Percentiles rank a stretch among this genome's conserved stretches.
Evolutionary conservation across 1,140 invertebrate species (phyloP).

Genomic region (Drosophila gunungcola): DNA sequence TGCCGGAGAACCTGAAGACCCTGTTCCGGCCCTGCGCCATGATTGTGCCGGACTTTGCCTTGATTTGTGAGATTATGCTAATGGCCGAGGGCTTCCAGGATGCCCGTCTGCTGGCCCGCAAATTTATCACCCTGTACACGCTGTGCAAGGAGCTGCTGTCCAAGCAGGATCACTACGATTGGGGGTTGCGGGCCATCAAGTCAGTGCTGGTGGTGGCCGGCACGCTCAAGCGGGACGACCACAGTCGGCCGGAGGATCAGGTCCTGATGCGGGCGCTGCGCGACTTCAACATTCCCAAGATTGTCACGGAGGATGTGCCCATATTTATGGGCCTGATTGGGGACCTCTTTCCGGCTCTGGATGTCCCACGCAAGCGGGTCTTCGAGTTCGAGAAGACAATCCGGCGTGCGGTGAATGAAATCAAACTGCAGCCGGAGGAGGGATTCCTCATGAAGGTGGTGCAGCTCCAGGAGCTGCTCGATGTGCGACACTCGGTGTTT

Average conservation of each 20-base stretch:
- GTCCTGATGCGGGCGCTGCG: constrained; percentile 91
- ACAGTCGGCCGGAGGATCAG: constrained; percentile 88
- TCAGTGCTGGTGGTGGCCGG: constrained; percentile 94
- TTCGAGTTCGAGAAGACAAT: constrained; percentile 91
- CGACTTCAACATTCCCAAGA: constrained; percentile 95
- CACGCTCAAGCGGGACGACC: constrained; percentile 87
- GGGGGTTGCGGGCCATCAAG: constrained; percentile 94
- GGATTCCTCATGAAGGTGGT: constrained; percentile 93
- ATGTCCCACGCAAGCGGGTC: constrained; percentile 91
- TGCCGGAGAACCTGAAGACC: constrained; percentile 80
- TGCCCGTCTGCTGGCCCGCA: constrained; percentile 90
- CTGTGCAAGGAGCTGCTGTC: constrained; percentile 92
- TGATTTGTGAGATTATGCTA: constrained; percentile 95
- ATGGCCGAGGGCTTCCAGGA: constrained; percentile 94
- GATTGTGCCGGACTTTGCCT: constrained; percentile 94
- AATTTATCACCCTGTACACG: constrained; percentile 93
- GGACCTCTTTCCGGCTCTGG: constrained; percentile 92
- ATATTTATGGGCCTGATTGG: constrained; percentile 94
- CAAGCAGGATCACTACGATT: constrained; percentile 95
- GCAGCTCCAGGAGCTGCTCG: constrained; percentile 93
- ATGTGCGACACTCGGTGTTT: constrained; percentile 95
- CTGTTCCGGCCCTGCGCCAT: constrained; percentile 92
- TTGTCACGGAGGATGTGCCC: constrained; percentile 92
- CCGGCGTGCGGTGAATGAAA: constrained; percentile 89
- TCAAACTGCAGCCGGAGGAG: constrained; percentile 94